Evolutionary conservation across 2,797 vertebrate species (phyloP).

Genomic region (Acipenser oxyrinchus): DNA sequence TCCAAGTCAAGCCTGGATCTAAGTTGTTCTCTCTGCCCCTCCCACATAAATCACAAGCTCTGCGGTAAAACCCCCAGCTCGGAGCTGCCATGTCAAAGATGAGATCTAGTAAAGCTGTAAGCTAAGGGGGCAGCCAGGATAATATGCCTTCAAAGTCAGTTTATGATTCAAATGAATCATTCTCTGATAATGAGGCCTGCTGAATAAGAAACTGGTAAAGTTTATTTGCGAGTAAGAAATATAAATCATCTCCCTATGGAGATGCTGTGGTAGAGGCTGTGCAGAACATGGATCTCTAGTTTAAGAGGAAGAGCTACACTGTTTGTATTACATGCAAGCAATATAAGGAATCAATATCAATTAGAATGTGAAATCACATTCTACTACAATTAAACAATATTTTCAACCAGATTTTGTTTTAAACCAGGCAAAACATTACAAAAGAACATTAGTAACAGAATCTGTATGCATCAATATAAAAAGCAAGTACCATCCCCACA

Average conservation of each 20-base stretch:
- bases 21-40: neutral
- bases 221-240: neutral
- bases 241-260: neutral
- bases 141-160: constrained; percentile 7
- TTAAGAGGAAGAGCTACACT: too few species aligned
- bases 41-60: constrained; percentile 13
- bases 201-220: neutral
- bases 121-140: constrained; percentile 1
- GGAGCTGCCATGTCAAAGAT: neutral
- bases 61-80: neutral
- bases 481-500: neutral
- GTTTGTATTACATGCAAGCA: too few species aligned
- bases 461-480: constrained; percentile 5
- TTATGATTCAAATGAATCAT: constrained; percentile 5
- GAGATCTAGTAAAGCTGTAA: neutral
- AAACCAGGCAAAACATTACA: neutral
- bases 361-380: too few species aligned
- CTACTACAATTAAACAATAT: neutral
- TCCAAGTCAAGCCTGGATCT: neutral
- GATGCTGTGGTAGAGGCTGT: too few species aligned
- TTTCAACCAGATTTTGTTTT: neutral
- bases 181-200: constrained; percentile 1
- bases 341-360: too few species aligned
- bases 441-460: neutral
- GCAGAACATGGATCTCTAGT: too few species aligned